A percentile compares a stretch with the other conserved stretches of the same genome.
These are phyloP conservation scores for Lycopodina hypogea DNA, from an alignment of 37 sponge, comb jelly and placozoan species.

Conservation along the genomic window DNA sequence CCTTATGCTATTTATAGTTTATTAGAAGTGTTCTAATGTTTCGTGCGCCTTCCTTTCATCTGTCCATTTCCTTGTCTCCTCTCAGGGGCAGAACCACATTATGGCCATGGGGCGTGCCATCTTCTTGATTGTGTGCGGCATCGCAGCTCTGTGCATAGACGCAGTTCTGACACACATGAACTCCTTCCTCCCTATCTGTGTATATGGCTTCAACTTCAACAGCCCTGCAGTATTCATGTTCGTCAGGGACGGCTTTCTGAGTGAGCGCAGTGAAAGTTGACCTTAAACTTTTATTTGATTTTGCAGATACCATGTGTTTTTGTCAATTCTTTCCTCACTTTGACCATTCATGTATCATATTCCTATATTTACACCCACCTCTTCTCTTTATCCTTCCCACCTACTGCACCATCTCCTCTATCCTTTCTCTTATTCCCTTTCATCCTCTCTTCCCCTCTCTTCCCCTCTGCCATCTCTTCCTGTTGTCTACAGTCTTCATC, in stretches of 20 bases:
- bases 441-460: background rate
- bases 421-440: background rate
- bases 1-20: too few species aligned
- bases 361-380: too few species aligned
- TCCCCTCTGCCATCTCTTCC: background rate
- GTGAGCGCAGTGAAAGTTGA: slow-evolving; percentile 36
- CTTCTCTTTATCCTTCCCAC: too few species aligned
- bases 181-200: slow-evolving; percentile 45
- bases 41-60: too few species aligned
- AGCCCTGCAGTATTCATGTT: slow-evolving; percentile 25
- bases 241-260: slow-evolving; percentile 60
- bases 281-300: background rate
- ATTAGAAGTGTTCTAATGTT: too few species aligned
- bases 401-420: too few species aligned
- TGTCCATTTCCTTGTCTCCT: background rate
- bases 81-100: slow-evolving; percentile 72
- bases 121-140: slow-evolving; percentile 67
- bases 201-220: slow-evolving; percentile 61
- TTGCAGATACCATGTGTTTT: background rate
- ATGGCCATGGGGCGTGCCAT: slow-evolving; percentile 66
- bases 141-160: slow-evolving; percentile 46
- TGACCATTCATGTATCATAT: too few species aligned
- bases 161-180: slow-evolving; percentile 11
- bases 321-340: background rate
- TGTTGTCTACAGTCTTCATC: slow-evolving; percentile 79